Evolutionary conservation across 2,797 vertebrate genomes (phyloP).

Genomic region (Malacoraja senta): DNA sequence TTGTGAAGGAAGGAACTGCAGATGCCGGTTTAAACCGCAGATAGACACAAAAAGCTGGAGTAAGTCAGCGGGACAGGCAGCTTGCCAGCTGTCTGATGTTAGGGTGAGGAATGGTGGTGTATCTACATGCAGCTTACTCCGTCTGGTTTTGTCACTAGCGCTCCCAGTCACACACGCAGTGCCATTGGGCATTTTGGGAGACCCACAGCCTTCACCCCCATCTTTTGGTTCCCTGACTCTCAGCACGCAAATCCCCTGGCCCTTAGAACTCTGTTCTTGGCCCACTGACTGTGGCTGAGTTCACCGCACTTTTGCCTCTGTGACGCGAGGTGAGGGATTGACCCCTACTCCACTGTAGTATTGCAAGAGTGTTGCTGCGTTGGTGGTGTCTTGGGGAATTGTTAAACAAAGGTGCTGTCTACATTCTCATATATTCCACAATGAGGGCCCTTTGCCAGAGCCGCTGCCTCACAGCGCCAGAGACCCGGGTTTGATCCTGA

Average conservation of each 20-base stretch:
- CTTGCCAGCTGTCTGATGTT: neutral
- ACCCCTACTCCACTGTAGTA: neutral
- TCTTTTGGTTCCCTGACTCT: too few species aligned
- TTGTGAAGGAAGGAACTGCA: too few species aligned
- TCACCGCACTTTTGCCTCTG: neutral
- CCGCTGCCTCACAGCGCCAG: too few species aligned
- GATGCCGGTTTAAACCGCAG: too few species aligned
- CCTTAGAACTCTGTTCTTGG: neutral
- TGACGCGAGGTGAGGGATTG: neutral
- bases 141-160: neutral
- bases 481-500: too few species aligned
- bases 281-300: neutral
- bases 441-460: too few species aligned
- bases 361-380: neutral
- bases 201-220: too few species aligned
- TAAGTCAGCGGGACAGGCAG: too few species aligned
- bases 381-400: neutral
- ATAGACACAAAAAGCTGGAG: too few species aligned
- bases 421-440: too few species aligned
- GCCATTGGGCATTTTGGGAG: neutral
- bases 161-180: neutral
- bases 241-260: neutral
- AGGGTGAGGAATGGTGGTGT: neutral
- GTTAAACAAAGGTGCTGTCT: neutral
- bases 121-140: neutral